Evolutionary conservation across 2,888 invertebrate genomes (phyloP).

Genomic region (Allygus modestus): DNA sequence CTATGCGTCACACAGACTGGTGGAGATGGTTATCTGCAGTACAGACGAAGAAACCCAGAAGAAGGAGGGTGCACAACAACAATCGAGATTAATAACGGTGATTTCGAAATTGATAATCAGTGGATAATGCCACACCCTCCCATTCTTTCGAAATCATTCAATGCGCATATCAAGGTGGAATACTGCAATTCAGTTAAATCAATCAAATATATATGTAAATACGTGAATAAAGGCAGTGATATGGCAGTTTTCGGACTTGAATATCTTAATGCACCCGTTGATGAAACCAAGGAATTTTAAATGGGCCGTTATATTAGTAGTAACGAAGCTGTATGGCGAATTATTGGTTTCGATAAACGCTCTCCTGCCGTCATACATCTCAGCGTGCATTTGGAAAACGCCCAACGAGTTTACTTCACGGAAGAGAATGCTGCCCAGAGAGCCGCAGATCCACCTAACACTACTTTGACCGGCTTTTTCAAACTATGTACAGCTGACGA

Average conservation of each 20-base stretch:
- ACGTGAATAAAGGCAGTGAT: constrained; percentile 69
- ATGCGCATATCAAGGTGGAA: too few species aligned
- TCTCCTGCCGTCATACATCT: constrained; percentile 26
- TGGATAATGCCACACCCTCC: constrained; percentile 67
- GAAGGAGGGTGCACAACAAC: constrained; percentile 17
- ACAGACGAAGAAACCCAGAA: constrained; percentile 60
- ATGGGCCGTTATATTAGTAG: constrained; percentile 67
- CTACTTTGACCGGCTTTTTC: constrained; percentile 36
- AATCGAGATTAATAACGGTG: neutral
- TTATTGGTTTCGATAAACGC: constrained; percentile 56
- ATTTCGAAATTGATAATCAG: constrained; percentile 65
- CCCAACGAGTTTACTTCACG: constrained; percentile 33
- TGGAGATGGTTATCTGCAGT: constrained; percentile 12
- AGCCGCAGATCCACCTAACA: constrained; percentile 8
- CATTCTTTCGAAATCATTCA: constrained; percentile 54
- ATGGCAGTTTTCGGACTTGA: constrained; percentile 62
- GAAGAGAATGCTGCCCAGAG: neutral
- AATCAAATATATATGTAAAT: too few species aligned
- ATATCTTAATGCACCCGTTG: constrained; percentile 60
- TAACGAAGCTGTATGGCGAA: constrained; percentile 67
- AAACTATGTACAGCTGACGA: constrained; percentile 15
- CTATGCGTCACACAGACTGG: constrained; percentile 70
- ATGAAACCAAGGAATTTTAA: constrained; percentile 68
- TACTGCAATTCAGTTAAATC: too few species aligned
- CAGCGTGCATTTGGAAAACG: constrained; percentile 37